A percentile compares a stretch with the other conserved stretches of the same genome.
phyloP scores from a whole-genome alignment of 1,140 invertebrate species.

The Anoplophora glabripennis region DNA sequence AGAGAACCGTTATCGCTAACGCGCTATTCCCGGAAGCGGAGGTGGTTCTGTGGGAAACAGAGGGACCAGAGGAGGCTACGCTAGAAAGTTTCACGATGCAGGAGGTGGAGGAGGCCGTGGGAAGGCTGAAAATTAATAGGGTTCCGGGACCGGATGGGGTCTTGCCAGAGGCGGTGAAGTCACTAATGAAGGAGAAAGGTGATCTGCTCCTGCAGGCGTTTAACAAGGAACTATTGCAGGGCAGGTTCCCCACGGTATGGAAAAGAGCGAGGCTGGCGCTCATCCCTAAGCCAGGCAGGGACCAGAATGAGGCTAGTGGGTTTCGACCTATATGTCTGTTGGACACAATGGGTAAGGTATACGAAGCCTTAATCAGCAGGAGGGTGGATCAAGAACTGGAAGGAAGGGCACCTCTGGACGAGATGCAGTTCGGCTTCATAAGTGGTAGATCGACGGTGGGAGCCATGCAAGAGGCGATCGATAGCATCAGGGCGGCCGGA shows the following conservation, averaged over 20 bases:
- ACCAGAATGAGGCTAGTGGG: not conserved
- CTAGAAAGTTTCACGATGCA: no score
- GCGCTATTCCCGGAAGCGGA: no score
- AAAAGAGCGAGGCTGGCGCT: constrained; percentile 14
- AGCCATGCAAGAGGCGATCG: constrained; percentile 10
- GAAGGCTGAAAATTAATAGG: no score
- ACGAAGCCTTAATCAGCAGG: constrained; percentile 22
- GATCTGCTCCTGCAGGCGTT: constrained; percentile 7
- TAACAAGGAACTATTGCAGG: no score
- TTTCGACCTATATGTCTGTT: constrained; percentile 33
- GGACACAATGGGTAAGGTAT: constrained; percentile 22
- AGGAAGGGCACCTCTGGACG: constrained; percentile 13
- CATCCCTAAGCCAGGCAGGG: constrained; percentile 19
- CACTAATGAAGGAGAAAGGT: no score
- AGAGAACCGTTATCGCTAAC: no score
- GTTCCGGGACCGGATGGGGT: no score
- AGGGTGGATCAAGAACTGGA: constrained; percentile 14
- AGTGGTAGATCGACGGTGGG: constrained; percentile 28
- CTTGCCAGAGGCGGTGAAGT: no score
- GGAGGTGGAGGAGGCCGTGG: no score
- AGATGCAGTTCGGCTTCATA: constrained; percentile 28
- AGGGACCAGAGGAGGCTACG: no score
- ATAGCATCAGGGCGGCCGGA: not conserved
- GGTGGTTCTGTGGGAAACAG: no score
- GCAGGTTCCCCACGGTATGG: no score